Conservation (phyloP, 2,113 vertebrate genomes). For the Thamnaconus septentrionalis region DNA sequence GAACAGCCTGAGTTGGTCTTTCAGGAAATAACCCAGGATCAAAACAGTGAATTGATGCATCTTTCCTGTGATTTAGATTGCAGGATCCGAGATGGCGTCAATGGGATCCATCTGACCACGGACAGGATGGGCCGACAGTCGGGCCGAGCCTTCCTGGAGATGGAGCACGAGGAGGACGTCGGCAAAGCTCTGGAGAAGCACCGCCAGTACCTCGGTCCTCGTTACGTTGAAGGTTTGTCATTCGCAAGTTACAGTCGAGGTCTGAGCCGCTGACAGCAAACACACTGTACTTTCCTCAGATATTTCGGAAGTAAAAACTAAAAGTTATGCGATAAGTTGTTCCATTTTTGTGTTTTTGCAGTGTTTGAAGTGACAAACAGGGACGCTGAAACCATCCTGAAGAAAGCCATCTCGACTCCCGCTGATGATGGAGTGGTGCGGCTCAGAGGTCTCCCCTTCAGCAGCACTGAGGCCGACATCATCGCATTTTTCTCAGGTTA, state of each 20-base stretch:
- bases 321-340: background rate
- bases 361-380: slow-evolving; percentile 83
- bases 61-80: slow-evolving; percentile 75
- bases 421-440: slow-evolving; percentile 78
- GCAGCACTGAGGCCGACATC: slow-evolving; percentile 81
- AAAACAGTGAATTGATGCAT: background rate
- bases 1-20: no score
- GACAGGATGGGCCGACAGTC: slow-evolving; percentile 81
- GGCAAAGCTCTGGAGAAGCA: slow-evolving; percentile 88
- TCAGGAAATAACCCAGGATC: background rate
- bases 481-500: slow-evolving; percentile 86
- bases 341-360: slow-evolving; percentile 25
- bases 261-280: no score
- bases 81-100: slow-evolving; percentile 81
- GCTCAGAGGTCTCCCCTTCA: slow-evolving; percentile 87
- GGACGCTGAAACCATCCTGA: slow-evolving; percentile 83
- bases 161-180: slow-evolving; percentile 87
- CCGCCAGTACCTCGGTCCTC: slow-evolving; percentile 86
- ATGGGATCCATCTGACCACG: slow-evolving; percentile 86
- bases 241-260: background rate
- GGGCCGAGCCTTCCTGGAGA: slow-evolving; percentile 88
- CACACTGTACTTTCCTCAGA: background rate
- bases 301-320: background rate
- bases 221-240: slow-evolving; percentile 89
- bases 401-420: slow-evolving; percentile 26